Evolutionary conservation across 2,888 invertebrate genomes (phyloP).

Genomic region (Megalurothrips usitatus): DNA sequence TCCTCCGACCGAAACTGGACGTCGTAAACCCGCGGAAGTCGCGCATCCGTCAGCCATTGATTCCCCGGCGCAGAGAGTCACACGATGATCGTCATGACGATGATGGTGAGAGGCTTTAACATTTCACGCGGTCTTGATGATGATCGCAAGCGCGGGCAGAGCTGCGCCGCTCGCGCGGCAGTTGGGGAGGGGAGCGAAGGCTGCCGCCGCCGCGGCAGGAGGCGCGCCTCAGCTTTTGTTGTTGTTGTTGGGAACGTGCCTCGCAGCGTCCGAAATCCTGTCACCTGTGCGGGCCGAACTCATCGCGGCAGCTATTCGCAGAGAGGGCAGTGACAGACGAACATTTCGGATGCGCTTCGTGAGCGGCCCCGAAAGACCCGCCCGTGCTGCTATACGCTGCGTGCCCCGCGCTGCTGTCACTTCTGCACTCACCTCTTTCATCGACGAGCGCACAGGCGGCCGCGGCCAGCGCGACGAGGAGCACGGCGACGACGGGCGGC

Average conservation of each 20-base stretch:
- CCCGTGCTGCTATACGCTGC: neutral
- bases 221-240: no score
- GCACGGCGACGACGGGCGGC: neutral
- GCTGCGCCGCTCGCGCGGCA: neutral
- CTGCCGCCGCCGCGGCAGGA: no score
- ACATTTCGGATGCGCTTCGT: no score
- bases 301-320: no score
- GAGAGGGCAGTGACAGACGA: no score
- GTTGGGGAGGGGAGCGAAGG: neutral
- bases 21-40: neutral
- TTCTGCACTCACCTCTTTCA: neutral
- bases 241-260: no score
- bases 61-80: neutral
- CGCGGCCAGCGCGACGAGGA: neutral
- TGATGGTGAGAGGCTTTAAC: neutral
- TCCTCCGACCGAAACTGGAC: neutral
- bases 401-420: neutral
- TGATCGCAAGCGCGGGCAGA: neutral
- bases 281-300: no score
- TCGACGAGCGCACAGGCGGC: neutral
- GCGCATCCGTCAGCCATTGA: neutral
- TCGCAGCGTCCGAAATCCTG: no score
- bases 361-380: no score
- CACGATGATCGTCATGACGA: neutral
- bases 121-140: neutral